Conservation (phyloP, 2,888 invertebrate genomes). For the Crepidodera aurea region DNA sequence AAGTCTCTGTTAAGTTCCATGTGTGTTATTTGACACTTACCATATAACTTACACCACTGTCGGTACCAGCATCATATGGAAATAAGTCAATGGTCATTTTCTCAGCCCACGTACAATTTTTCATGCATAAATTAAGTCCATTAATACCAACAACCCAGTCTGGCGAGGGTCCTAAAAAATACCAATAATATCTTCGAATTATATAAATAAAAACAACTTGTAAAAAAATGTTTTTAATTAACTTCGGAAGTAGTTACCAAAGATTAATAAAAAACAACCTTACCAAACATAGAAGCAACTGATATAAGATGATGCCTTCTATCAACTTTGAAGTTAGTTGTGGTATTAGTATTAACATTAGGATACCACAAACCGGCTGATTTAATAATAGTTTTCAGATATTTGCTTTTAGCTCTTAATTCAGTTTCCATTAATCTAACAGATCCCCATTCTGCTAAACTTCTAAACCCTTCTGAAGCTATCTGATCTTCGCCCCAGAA, state of each 20-base stretch:
- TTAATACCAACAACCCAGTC: slow-evolving; percentile 98
- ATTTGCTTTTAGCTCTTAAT: slow-evolving; percentile 80
- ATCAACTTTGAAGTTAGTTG: slow-evolving; percentile 84
- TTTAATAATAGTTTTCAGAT: slow-evolving; percentile 85
- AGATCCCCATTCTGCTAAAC: slow-evolving; percentile 87
- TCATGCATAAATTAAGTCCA: slow-evolving; percentile 85
- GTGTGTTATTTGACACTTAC: no score
- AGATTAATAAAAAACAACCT: slow-evolving; percentile 36
- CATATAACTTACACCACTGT: slow-evolving; percentile 91
- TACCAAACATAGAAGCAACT: slow-evolving; percentile 85
- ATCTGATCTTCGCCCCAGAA: slow-evolving; percentile 92
- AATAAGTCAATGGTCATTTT: slow-evolving; percentile 82
- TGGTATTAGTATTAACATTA: slow-evolving; percentile 83
- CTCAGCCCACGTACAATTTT: slow-evolving; percentile 92
- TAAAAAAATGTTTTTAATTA: no score
- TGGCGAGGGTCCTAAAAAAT: slow-evolving; percentile 94
- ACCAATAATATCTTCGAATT: no score
- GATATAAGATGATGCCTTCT: slow-evolving; percentile 86
- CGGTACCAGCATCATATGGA: slow-evolving; percentile 97
- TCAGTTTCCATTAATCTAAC: slow-evolving; percentile 89
- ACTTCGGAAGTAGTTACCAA: no score
- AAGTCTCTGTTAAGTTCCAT: no score
- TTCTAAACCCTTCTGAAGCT: slow-evolving; percentile 88
- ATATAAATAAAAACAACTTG: no score
- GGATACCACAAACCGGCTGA: slow-evolving; percentile 92